These are phyloP conservation scores for Drosophila mayaguana DNA, from an alignment of 2,888 invertebrate genomes.

Conservation along the genomic window DNA sequence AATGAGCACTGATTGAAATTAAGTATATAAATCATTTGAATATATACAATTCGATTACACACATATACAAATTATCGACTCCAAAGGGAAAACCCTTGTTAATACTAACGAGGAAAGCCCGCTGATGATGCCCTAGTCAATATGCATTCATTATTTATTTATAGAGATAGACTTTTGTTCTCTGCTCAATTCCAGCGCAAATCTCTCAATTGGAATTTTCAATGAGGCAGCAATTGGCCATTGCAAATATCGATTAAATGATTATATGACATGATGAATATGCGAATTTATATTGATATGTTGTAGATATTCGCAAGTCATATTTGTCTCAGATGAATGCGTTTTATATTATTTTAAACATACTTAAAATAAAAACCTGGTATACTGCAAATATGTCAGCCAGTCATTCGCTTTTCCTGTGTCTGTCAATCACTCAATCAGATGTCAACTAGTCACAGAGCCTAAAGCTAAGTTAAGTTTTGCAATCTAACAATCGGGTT, in stretches of 20 bases:
- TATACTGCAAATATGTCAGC: neutral
- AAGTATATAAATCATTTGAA: slow-evolving; percentile 42
- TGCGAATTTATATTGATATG: neutral
- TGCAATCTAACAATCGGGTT: too few relatives aligned
- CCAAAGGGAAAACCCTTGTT: slow-evolving; percentile 5
- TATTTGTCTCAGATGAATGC: neutral
- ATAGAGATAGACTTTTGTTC: neutral
- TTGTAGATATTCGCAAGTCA: neutral
- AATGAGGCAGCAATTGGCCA: neutral
- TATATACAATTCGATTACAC: slow-evolving; percentile 3
- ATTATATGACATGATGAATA: neutral
- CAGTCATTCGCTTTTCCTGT: neutral
- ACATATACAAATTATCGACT: neutral
- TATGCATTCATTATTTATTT: slow-evolving; percentile 3
- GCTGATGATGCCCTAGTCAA: neutral
- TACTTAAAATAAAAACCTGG: too few relatives aligned
- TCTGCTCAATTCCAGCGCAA: neutral
- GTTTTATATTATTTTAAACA: too few relatives aligned
- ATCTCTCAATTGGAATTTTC: slow-evolving; percentile 6
- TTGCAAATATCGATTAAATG: neutral
- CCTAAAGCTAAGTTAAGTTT: too few relatives aligned
- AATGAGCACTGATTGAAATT: slow-evolving; percentile 56
- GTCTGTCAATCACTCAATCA: neutral
- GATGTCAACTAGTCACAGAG: too few relatives aligned
- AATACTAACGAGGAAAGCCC: neutral